These are phyloP conservation scores for Orthosia gracilis DNA, from an alignment of 2,888 invertebrate genomes.

Conservation along the genomic window DNA sequence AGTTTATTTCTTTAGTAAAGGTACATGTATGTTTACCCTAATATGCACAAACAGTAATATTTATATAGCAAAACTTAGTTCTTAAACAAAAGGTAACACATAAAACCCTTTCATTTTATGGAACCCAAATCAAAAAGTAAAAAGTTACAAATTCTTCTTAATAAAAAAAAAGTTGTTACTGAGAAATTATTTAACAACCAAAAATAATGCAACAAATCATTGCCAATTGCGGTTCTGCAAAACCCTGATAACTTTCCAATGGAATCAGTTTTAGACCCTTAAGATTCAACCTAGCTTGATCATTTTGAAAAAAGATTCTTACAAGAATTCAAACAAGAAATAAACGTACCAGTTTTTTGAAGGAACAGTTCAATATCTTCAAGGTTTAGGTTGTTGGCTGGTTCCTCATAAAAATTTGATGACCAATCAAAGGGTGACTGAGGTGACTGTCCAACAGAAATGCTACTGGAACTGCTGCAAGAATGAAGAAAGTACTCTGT, in stretches of 20 bases:
- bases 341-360: constrained; percentile 80
- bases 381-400: constrained; percentile 79
- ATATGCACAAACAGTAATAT: background rate
- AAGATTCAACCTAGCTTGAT: background rate
- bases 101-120: no score
- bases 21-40: background rate
- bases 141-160: no score
- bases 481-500: constrained; percentile 5
- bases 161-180: no score
- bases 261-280: background rate
- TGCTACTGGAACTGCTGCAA: constrained; percentile 75
- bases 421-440: constrained; percentile 85
- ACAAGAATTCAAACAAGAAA: background rate
- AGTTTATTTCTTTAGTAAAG: background rate
- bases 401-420: constrained; percentile 79
- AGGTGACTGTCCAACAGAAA: constrained; percentile 80
- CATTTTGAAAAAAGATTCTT: background rate
- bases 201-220: no score
- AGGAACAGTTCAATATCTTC: constrained; percentile 88
- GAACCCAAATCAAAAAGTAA: no score
- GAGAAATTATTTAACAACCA: no score
- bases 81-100: no score
- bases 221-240: no score
- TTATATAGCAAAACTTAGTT: no score
- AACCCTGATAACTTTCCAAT: background rate